These are phyloP conservation scores for Thamnaconus septentrionalis DNA, from an alignment of 2,113 vertebrate species.

Conservation along the genomic window DNA sequence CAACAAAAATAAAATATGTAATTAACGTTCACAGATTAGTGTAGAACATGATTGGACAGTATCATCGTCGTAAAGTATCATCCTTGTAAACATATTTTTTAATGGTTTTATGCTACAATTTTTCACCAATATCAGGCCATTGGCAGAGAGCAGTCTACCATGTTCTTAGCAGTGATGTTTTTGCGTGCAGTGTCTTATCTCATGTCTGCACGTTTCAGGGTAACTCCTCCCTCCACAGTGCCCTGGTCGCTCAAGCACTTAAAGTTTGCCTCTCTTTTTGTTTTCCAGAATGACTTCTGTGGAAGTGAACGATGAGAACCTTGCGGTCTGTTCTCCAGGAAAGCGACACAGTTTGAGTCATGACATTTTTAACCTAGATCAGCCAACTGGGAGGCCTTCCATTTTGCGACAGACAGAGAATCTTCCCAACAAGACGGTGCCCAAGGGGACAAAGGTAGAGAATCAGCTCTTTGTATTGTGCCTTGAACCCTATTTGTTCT, in stretches of 20 bases:
- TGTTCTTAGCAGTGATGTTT: no score
- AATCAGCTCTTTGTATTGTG: background rate
- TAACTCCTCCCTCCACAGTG: background rate
- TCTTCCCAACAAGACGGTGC: conserved; percentile 75
- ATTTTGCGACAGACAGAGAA: conserved; percentile 90
- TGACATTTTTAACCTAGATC: conserved; percentile 79
- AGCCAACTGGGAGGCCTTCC: conserved; percentile 82
- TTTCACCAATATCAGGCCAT: no score
- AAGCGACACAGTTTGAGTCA: conserved; percentile 54
- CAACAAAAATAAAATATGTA: no score
- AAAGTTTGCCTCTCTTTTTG: conserved; percentile 16
- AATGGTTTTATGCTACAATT: no score
- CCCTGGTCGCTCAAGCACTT: background rate
- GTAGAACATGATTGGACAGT: no score
- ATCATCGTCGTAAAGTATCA: no score
- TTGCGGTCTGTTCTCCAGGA: conserved; percentile 49
- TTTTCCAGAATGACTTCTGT: conserved; percentile 87
- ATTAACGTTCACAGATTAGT: no score
- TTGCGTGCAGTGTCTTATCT: conserved; percentile 60
- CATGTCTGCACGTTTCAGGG: conserved; percentile 41
- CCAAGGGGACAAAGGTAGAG: conserved; percentile 79
- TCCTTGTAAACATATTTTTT: no score
- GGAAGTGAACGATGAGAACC: conserved; percentile 80
- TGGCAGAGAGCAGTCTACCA: no score
- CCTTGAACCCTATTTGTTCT: background rate